A percentile compares a stretch with the other conserved stretches of the same genome.
Conservation (phyloP, 2,888 invertebrate genomes). For the Xestia ashworthii region DNA sequence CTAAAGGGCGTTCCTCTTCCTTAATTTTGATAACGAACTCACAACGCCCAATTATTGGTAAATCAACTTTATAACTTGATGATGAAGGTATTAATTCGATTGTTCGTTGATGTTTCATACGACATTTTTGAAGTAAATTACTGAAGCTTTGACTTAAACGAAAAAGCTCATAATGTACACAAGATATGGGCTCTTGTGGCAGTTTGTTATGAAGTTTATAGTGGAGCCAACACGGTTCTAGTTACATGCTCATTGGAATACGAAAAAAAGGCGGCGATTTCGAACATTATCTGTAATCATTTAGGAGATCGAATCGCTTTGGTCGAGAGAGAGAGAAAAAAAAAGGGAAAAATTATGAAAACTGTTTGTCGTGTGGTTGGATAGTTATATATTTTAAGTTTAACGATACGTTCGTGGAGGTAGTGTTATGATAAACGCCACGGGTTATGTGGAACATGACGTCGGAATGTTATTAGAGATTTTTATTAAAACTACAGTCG, state of each 20-base stretch:
- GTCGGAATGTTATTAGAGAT: conserved; percentile 86
- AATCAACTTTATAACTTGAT: conserved; percentile 67
- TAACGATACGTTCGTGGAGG: conserved; percentile 76
- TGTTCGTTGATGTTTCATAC: conserved; percentile 59
- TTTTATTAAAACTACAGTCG: conserved; percentile 84
- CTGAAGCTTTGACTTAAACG: conserved; percentile 82
- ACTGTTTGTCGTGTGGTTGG: conserved; percentile 80
- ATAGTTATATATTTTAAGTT: conserved; percentile 81
- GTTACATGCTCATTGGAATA: conserved; percentile 83
- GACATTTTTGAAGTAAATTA: conserved; percentile 64
- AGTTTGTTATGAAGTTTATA: conserved; percentile 91
- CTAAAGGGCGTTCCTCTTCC: conserved; percentile 79
- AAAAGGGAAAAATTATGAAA: conserved; percentile 77
- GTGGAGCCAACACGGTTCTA: conserved; percentile 85
- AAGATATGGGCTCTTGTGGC: conserved; percentile 89
- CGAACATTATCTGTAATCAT: conserved; percentile 83
- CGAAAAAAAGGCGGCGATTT: conserved; percentile 78
- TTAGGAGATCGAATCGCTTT: conserved; percentile 80
- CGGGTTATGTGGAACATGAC: conserved; percentile 78
- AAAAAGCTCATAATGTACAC: conserved; percentile 90
- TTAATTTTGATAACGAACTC: conserved; percentile 71
- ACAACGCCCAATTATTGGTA: conserved; percentile 53
- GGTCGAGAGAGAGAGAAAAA: conserved; percentile 54
- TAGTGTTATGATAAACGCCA: conserved; percentile 80
- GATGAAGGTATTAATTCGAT: conserved; percentile 58